Conservation (phyloP, 2,888 invertebrate species). For the Standfussiana lucernea region DNA sequence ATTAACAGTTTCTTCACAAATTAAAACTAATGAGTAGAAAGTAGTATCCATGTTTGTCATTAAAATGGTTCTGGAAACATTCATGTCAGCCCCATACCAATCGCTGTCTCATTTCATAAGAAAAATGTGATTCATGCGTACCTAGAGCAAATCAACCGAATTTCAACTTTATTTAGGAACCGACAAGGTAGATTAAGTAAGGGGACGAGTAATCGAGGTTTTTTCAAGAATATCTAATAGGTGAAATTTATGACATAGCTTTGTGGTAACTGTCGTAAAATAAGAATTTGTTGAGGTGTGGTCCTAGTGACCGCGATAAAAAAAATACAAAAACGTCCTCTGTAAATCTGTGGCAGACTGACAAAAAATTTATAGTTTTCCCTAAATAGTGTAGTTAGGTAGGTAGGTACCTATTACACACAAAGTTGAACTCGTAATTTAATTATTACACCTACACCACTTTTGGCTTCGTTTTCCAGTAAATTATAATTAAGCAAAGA, state of each 20-base stretch:
- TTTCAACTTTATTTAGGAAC: conserved; percentile 28
- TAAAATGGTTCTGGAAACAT: conserved; percentile 69
- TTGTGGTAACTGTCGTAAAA: conserved; percentile 65
- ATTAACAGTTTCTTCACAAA: conserved; percentile 18
- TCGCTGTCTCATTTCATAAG: conserved; percentile 58
- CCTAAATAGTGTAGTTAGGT: not conserved
- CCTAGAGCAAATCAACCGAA: conserved; percentile 4
- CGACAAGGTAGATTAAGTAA: not conserved
- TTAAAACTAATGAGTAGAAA: conserved; percentile 57
- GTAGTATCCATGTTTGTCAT: conserved; percentile 64
- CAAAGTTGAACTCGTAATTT: not conserved
- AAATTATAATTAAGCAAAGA: not conserved
- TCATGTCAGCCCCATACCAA: conserved; percentile 50
- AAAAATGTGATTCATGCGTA: conserved; percentile 52
- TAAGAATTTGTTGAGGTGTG: conserved; percentile 66
- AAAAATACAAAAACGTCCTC: not conserved
- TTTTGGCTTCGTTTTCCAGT: not conserved
- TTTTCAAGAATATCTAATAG: conserved; percentile 57
- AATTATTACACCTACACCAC: not conserved
- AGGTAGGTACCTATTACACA: too few relatives aligned
- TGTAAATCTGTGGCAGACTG: not conserved
- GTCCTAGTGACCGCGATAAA: conserved; percentile 17
- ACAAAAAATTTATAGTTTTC: not conserved
- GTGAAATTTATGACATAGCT: conserved; percentile 71
- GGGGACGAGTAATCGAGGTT: conserved; percentile 1